Base-by-base conservation (phyloP, 2,888 invertebrate genomes). In the Chloromyia formosa region DNA sequence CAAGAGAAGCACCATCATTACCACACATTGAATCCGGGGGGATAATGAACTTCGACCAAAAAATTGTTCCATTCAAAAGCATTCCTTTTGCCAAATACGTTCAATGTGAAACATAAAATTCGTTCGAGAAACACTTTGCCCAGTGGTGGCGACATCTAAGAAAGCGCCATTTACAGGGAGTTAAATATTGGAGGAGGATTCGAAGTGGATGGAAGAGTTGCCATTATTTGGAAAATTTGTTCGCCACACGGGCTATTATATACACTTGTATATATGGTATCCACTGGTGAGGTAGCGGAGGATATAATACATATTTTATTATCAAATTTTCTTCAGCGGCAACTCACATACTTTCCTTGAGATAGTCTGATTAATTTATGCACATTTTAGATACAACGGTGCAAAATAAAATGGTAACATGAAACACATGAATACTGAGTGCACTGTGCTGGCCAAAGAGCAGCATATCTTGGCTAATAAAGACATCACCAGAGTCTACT, bases 401-500 rank as follows among this genome's bases (percentile, higher is more conserved):
- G 66, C 49, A 49, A 49, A 12, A 18, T 45, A 10, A 45, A 45
- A 66, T 18, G 64, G 64, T 64, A 66, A 22, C 66, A 45, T 66
- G 45, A 20, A 35, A 22, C 66, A 49, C 22, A 66, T 22, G 2
- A 7, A 49, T 35, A 4, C 22, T 7, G 18, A 49, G 23, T 10
- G 18, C 42, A 66, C n/a, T n/a, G n/a, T n/a, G n/a, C n/a, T n/a
- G n/a, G 5, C 22, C 1, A 7, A 14, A 27, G 18, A 22, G 1
- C 22, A 35, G 22, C 45, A 22, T 49, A 66, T 20, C 18, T 20
- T 66, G 20, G 49, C 49, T 45, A 49, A 45, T 66, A 49, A 66
- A 71, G 71, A 71, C 58, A 71, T 71, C 58, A 71, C 56, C 42
- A 56, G 54, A 56, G 56, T n/a, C n/a, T n/a, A n/a, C n/a, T n/a